Evolutionary conservation across 2,888 invertebrate species (phyloP), one percentile per base, ranked within the genome.

Genomic region (Palloptera scutellata): DNA sequence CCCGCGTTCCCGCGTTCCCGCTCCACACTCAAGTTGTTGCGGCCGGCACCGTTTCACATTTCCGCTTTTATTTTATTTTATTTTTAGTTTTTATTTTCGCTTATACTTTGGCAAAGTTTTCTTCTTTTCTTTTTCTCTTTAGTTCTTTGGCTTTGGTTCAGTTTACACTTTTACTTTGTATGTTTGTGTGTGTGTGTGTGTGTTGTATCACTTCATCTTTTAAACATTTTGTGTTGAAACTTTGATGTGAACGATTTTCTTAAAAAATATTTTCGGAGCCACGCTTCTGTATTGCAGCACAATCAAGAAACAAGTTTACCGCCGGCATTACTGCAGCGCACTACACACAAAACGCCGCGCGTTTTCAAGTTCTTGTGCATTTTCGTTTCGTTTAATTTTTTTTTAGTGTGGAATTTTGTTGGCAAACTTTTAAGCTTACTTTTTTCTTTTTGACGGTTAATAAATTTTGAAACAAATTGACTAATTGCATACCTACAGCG

Each of bases 391-490:
- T 30, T 30, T 30, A 30, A n/a, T n/a, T n/a, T 30, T 30, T 30
- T 30, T 30, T 30, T 30, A 6, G 30, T 30, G 30, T 30, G 30
- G 30, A 30, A 30, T 30, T 30, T 30, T 30, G 30, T 30, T 30
- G 30, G 30, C 30, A 6, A 30, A 30, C 19, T 64, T 63, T 63
- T n/a, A 15, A 17, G 43, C 48, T 63, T 13, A 41, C 30, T 64
- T 40, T 20, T 55, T 54, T 48, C 48, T 77, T 79, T 79, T 81
- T 77, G 77, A 77, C 77, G 75, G 78, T 78, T 78, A 75, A 81
- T 81, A 79, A 81, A 81, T 80, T 80, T 77, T 70, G 69, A 74
- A 79, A 81, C 77, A 77, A 81, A 81, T 81, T 81, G 81, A 81
- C 79, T 79, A 81, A 81, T 81, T 80, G 79, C 75, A 76, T 77